Conservation (phyloP, 2,113 vertebrate genomes). For the Sylvicapra grimmia region DNA sequence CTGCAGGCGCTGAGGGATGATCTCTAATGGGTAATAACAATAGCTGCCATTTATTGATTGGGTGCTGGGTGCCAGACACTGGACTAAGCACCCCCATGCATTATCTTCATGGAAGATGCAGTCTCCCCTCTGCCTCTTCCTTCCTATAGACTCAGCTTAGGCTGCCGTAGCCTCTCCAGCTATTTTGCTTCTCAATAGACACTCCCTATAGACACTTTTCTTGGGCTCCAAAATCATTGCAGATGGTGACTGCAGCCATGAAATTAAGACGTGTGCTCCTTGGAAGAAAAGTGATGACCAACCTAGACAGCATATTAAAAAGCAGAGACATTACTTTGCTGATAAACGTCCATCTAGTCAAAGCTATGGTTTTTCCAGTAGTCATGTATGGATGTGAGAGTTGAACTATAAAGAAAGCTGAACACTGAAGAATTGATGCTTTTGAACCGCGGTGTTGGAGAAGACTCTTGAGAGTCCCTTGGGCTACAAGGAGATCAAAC, state of each 20-base stretch:
- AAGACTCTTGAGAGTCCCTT: neutral
- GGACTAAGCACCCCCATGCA: neutral
- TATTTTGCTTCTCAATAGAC: neutral
- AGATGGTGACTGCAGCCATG: neutral
- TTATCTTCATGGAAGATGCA: constrained; percentile 10
- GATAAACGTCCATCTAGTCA: neutral
- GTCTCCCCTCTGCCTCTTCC: neutral
- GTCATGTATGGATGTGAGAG: neutral
- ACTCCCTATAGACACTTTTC: neutral
- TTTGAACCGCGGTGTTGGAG: neutral
- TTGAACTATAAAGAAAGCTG: neutral
- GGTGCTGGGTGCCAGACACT: neutral
- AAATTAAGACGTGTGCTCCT: neutral
- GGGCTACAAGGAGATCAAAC: neutral
- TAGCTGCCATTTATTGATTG: constrained; percentile 62
- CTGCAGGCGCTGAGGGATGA: constrained; percentile 56
- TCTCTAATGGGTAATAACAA: constrained; percentile 66
- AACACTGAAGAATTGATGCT: neutral
- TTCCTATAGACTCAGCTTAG: neutral
- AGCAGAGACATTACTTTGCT: neutral
- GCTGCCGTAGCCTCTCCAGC: neutral
- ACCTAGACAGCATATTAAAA: neutral
- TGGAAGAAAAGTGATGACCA: neutral
- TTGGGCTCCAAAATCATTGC: neutral
- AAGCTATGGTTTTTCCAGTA: neutral